Base-by-base conservation (phyloP, 2,113 vertebrate species). In the Chaetorhynchus papuensis region DNA sequence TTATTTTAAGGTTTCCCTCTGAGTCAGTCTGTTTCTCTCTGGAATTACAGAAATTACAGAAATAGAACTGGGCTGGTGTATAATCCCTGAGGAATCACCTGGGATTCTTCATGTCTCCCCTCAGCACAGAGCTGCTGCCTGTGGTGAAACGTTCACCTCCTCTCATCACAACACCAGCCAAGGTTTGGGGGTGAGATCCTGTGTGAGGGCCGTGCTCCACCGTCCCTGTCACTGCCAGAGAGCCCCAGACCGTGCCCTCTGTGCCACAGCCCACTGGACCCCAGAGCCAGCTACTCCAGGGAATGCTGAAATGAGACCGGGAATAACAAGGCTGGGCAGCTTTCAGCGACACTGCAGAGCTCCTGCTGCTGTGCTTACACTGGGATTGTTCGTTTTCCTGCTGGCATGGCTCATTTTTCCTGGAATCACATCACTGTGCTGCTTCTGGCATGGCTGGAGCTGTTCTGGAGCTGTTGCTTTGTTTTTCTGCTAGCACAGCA, bases 1-100 rank as follows among this genome's bases (percentile, higher is more conserved):
- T 89, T 87, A 66, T 95, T 92, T 82, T 74, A 68, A 86, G 57
- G 44, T 83, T 90, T 90, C 47, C 53, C 63, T 57, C 49, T 83
- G 88, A 83, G 52, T 89, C 47, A 54, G 39, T 17, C 69, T 77
- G 39, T 79, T 92, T 81, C 45, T 52, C 35, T 35, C 50, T 82
- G 33, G 53, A 68, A 87, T 75, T 59, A 59, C 54, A 59, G 50
- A 68, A 68, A 81, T 56, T 45, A 47, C 69, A 87, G 56, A 87
- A 87, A 50, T 19, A 71, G 56, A 82, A 41, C 11, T 42, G 42
- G 16, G 33, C 10, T n/a, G 19, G 20, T 93, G 91, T 75, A 59
- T 42, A 78, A 82, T 78, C 42, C 45, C 35, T 30, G 20, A 75
- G 39, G 50, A 63, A 56, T 33, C 0, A 7, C 39, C 15, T 42